phyloP scores from a whole-genome alignment of 2,888 invertebrate genomes.

The Masnerella sp. region DNA sequence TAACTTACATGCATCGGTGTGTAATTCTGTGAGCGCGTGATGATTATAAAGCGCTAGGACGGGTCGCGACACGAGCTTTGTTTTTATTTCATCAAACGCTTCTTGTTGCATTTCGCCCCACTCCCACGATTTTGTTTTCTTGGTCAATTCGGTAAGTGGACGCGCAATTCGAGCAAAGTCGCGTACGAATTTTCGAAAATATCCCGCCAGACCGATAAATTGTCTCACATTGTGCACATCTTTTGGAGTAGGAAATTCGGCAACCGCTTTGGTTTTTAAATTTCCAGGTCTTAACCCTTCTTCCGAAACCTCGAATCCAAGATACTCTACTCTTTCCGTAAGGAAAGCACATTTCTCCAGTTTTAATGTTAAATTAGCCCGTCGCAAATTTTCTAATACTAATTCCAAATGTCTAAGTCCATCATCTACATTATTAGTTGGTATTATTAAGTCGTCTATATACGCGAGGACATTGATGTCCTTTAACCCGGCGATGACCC shows the following conservation, averaged over 20 bases:
- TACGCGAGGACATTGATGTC: constrained; percentile 1
- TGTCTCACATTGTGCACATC: constrained; percentile 21
- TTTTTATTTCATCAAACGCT: not conserved
- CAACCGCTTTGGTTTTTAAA: constrained; percentile 64
- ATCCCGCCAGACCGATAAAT: constrained; percentile 23
- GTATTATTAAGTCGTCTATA: constrained; percentile 14
- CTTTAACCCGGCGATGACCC: too few relatives aligned
- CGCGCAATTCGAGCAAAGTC: not conserved
- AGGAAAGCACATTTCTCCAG: constrained; percentile 67
- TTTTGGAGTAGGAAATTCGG: constrained; percentile 64
- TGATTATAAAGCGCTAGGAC: not conserved
- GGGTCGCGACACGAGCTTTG: not conserved
- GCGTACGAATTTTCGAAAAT: constrained; percentile 42
- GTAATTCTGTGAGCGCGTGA: not conserved
- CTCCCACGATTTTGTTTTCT: not conserved
- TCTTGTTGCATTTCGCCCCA: not conserved
- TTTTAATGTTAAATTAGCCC: constrained; percentile 63
- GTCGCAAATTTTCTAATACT: not conserved
- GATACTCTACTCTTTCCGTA: constrained; percentile 63
- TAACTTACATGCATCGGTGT: not conserved
- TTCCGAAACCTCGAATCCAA: constrained; percentile 66
- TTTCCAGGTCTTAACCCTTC: constrained; percentile 64
- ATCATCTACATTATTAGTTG: not conserved
- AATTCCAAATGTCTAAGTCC: not conserved
- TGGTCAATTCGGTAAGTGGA: not conserved